These are phyloP conservation scores for Saccostrea cuccullata DNA, from an alignment of 1,140 invertebrate genomes.

Conservation along the genomic window DNA sequence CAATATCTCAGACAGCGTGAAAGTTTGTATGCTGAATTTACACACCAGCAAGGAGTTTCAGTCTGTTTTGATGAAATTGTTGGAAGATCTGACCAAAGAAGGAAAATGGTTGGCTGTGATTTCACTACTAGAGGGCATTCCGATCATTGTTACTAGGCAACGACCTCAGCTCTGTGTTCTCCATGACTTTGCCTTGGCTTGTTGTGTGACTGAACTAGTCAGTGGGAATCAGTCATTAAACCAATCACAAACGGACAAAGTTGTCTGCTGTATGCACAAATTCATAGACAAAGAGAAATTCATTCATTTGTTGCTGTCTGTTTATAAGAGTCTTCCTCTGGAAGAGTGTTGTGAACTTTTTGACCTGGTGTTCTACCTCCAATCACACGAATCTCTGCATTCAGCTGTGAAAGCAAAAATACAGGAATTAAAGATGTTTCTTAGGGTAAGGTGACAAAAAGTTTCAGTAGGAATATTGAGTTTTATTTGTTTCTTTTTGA, in stretches of 20 bases:
- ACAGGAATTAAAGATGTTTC: constrained; percentile 66
- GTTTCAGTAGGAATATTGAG: background rate
- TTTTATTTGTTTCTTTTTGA: background rate
- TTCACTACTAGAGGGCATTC: constrained; percentile 68
- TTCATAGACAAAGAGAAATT: constrained; percentile 63
- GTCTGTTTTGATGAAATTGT: constrained; percentile 63
- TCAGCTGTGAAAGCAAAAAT: constrained; percentile 61
- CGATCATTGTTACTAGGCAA: constrained; percentile 59
- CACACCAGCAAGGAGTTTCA: constrained; percentile 68
- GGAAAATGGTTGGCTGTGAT: constrained; percentile 69
- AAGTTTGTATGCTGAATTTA: constrained; percentile 72
- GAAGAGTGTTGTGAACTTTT: constrained; percentile 71
- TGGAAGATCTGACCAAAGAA: constrained; percentile 64
- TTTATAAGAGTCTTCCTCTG: constrained; percentile 66
- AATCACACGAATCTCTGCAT: constrained; percentile 52
- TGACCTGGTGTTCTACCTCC: constrained; percentile 62
- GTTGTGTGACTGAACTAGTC: background rate
- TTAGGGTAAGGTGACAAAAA: constrained; percentile 60
- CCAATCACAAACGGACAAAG: constrained; percentile 37
- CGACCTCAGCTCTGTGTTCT: constrained; percentile 63
- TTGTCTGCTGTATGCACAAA: constrained; percentile 56
- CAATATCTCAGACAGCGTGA: constrained; percentile 69
- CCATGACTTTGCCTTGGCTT: constrained; percentile 69
- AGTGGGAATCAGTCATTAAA: background rate
- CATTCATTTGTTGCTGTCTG: constrained; percentile 66